Percentiles rank a stretch among this genome's conserved stretches.
Evolutionary conservation across 2,888 invertebrate species (phyloP).

Genomic region (Drosophila mercatorum): DNA sequence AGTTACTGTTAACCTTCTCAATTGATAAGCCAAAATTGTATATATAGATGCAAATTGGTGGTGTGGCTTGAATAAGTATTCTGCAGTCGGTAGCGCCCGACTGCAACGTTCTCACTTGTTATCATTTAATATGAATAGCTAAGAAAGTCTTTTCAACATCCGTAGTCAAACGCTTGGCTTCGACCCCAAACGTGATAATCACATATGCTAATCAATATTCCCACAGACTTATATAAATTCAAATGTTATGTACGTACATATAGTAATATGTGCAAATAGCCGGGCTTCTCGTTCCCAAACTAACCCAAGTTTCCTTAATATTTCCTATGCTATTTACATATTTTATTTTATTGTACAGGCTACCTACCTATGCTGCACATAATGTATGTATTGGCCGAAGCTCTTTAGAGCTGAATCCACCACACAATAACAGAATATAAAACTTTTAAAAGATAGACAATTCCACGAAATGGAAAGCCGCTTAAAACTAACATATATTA

Average conservation of each 20-base stretch:
- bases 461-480: not conserved
- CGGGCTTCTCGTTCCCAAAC: conserved; percentile 10
- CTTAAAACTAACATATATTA: not conserved
- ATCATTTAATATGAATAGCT: not conserved
- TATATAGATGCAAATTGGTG: no score
- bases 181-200: not conserved
- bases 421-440: no score
- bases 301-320: conserved; percentile 25
- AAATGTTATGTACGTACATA: not conserved
- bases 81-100: no score
- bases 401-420: not conserved
- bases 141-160: not conserved
- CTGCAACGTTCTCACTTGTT: no score
- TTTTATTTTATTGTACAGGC: conserved; percentile 51
- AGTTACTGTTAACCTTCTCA: no score
- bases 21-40: no score
- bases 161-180: not conserved
- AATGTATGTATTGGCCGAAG: conserved; percentile 31
- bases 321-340: conserved; percentile 65
- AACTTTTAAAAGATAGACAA: not conserved
- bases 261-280: conserved; percentile 3
- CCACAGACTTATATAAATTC: not conserved
- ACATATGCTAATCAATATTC: not conserved
- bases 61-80: no score
- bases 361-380: conserved; percentile 38